These are phyloP conservation scores for Oopsacas minuta DNA, from an alignment of 37 sponge, comb jelly and placozoan species.

Conservation along the genomic window DNA sequence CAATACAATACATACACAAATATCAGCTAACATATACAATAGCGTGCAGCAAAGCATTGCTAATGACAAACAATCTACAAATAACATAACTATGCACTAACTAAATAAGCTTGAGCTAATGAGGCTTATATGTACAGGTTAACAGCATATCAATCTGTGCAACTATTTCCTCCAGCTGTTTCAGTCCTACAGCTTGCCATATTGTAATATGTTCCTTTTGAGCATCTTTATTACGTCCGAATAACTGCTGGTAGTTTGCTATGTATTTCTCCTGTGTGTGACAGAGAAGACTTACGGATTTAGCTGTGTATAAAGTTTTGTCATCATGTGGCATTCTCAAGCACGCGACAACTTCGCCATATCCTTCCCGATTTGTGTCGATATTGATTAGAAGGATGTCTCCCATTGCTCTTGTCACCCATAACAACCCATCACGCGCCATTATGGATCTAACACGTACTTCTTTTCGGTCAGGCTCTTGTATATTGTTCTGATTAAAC, in stretches of 20 bases:
- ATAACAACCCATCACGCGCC: slow-evolving; percentile 23
- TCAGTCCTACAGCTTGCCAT: neutral
- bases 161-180: neutral
- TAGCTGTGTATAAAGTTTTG: neutral
- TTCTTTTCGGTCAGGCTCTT: neutral
- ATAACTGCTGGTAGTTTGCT: neutral
- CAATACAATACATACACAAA: neutral
- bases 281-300: neutral
- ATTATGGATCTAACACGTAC: neutral
- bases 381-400: slow-evolving; percentile 61
- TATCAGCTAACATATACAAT: neutral
- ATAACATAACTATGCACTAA: neutral
- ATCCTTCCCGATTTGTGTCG: neutral
- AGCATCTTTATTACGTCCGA: neutral
- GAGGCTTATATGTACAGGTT: neutral
- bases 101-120: neutral
- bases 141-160: neutral
- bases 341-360: slow-evolving; percentile 47
- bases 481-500: neutral
- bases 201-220: neutral
- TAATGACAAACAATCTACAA: neutral
- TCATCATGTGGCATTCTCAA: slow-evolving; percentile 20
- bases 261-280: neutral
- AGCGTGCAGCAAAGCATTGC: neutral
- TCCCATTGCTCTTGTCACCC: slow-evolving; percentile 82